Evolutionary conservation across 2,888 invertebrate genomes (phyloP).

Genomic region (Zygothrica quintamaculata): DNA sequence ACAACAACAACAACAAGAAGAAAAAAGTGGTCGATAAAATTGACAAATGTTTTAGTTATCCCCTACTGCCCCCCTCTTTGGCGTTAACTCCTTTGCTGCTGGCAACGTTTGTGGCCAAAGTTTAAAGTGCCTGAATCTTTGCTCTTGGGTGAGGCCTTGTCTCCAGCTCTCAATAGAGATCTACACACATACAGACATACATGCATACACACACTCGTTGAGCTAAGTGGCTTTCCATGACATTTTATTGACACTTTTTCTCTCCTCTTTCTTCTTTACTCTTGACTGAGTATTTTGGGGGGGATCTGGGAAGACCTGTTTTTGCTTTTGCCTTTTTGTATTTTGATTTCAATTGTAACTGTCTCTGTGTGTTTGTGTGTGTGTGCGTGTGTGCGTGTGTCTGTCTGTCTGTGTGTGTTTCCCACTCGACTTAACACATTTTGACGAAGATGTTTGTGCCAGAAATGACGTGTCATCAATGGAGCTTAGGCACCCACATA

Average conservation of each 20-base stretch:
- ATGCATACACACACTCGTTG: conserved; percentile 1
- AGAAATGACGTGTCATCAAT: conserved; percentile 78
- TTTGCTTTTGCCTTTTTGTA: conserved; percentile 16
- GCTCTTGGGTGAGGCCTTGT: conserved; percentile 53
- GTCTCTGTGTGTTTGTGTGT: too few relatives aligned
- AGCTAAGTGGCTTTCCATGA: conserved; percentile 75
- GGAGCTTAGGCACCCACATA: conserved; percentile 74
- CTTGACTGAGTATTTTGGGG: neutral
- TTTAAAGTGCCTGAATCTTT: conserved; percentile 50
- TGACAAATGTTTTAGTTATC: conserved; percentile 67
- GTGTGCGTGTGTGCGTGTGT: too few relatives aligned
- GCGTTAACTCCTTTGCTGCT: too few relatives aligned
- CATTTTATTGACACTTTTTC: conserved; percentile 73
- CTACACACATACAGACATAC: conserved; percentile 12
- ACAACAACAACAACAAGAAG: conserved; percentile 44
- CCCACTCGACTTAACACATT: conserved; percentile 74
- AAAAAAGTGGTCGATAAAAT: conserved; percentile 47
- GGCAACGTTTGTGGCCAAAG: conserved; percentile 68
- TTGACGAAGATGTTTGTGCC: conserved; percentile 77
- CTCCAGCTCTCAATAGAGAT: conserved; percentile 12
- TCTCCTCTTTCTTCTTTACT: conserved; percentile 19
- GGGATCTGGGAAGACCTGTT: conserved; percentile 60
- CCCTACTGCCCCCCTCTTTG: too few relatives aligned
- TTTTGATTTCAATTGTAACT: conserved; percentile 39
- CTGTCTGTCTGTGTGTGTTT: conserved; percentile 39